Evolutionary conservation across 2,797 vertebrate species (phyloP).

Genomic region (Sebastes itinus): DNA sequence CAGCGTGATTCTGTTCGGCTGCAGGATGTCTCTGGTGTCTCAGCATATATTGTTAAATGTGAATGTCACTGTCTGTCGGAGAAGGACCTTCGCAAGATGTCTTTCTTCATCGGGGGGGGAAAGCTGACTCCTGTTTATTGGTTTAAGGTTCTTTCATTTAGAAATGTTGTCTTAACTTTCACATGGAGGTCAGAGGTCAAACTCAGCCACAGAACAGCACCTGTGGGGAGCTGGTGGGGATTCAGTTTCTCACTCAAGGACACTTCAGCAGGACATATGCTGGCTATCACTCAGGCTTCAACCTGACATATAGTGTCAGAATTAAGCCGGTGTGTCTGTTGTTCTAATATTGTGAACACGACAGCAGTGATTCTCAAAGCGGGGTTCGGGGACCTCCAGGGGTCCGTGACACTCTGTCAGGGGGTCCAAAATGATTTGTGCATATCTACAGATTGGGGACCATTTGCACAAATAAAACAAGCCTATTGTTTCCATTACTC

Average conservation of each 20-base stretch:
- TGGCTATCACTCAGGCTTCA: neutral
- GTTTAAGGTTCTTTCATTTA: neutral
- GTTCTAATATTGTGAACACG: neutral
- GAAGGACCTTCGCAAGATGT: constrained; percentile 1
- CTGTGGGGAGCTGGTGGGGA: neutral
- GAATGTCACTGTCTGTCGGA: constrained; percentile 29
- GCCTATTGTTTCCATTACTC: no score
- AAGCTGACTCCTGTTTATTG: neutral
- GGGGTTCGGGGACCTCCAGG: no score
- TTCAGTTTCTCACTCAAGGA: neutral
- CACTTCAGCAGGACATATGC: neutral
- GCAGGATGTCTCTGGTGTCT: constrained; percentile 19
- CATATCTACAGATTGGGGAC: no score
- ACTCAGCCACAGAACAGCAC: neutral
- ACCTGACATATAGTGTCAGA: neutral
- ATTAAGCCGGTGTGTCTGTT: neutral
- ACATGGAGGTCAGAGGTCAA: neutral
- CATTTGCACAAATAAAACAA: no score
- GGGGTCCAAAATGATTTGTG: no score
- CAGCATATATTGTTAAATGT: constrained; percentile 43
- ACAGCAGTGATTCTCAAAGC: no score
- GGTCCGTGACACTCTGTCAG: no score
- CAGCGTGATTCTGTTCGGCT: constrained; percentile 42
- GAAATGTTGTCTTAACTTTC: neutral
- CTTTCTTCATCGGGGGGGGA: neutral